Evolutionary conservation across 2,797 vertebrate genomes (phyloP), one percentile per base, ranked within the genome.

Genomic region (Perdix hodgsoniae): DNA sequence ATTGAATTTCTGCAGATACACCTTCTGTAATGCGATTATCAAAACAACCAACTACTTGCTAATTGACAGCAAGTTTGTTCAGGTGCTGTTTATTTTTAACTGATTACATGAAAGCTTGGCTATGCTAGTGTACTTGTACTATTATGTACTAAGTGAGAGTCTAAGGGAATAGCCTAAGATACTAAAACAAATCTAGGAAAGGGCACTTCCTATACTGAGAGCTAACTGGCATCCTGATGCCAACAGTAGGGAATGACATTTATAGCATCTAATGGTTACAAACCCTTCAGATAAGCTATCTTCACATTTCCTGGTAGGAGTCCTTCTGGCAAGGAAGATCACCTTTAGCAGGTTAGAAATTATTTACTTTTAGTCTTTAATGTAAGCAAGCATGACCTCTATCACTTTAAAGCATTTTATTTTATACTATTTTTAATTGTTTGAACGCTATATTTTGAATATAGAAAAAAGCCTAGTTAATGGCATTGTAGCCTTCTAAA

Each of bases 81-180:
- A 97, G 91, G 88, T 97, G 50, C 90, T 96, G 66, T 97, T 96
- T 97, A 92, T 89, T 97, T 98, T 94, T 96, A 94, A 94, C 96
- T 96, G 90, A 56, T 88, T 97, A 88, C 91, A 93, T 90, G 89
- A 90, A 89, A 93, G 81, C 76, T 91, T 90, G 82, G 57, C 83
- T 92, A 67, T 95, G 45, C 83, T 85, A 50, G 37, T 78, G 31
- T 44, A 44, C 47, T 49, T 49, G 23, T 14, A 49, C 23, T 49
- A 8, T 76, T 59, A 69, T 50, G 39, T n/a, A 24, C 50, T 60
- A 0, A 26, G 4, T 74, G 72, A 79, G 65, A 69, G 35, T 26
- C 17, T 27, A 37, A 79, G 45, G 70, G n/a, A 83, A 82, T 17
- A 87, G 52, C 7, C 23, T 52, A 37, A 70, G 63, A 66, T 39